Evolutionary conservation across 2,113 vertebrate species (phyloP).

Genomic region (Oreochromis aureus): DNA sequence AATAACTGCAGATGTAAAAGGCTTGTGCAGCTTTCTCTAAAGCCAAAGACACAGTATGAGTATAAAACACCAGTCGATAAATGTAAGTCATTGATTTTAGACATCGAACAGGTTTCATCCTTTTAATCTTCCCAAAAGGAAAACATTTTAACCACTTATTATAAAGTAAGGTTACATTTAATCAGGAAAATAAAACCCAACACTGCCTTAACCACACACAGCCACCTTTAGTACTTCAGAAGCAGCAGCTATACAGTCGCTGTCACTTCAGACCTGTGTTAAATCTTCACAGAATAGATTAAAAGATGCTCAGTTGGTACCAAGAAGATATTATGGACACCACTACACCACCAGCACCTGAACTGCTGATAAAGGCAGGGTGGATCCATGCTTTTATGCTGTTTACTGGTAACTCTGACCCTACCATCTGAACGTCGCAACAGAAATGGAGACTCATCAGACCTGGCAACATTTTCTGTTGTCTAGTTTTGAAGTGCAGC

Average conservation of each 20-base stretch:
- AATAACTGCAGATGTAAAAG: not conserved
- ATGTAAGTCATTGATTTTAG: not conserved
- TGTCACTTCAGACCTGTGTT: rapidly evolving
- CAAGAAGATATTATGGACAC: not conserved
- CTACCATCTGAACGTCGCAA: not conserved
- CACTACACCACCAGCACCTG: not conserved
- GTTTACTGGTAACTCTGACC: not conserved
- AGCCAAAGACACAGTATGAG: not conserved
- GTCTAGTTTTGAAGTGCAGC: not conserved
- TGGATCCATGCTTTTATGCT: not conserved
- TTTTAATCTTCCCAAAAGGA: not conserved
- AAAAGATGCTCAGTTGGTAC: not conserved
- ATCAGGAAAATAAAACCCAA: not conserved
- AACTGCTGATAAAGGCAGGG: not conserved
- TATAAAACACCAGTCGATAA: not conserved
- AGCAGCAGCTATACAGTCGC: not conserved
- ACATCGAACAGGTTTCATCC: not conserved
- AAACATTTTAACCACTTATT: not conserved
- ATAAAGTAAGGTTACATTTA: not conserved
- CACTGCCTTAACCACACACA: not conserved
- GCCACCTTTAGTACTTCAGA: not conserved
- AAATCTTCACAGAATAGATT: not conserved
- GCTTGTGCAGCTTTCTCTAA: not conserved
- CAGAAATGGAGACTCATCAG: not conserved
- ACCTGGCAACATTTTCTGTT: not conserved